These are phyloP conservation scores for Microcebus murinus DNA, from an alignment of 2,113 vertebrate species.

Conservation along the genomic window DNA sequence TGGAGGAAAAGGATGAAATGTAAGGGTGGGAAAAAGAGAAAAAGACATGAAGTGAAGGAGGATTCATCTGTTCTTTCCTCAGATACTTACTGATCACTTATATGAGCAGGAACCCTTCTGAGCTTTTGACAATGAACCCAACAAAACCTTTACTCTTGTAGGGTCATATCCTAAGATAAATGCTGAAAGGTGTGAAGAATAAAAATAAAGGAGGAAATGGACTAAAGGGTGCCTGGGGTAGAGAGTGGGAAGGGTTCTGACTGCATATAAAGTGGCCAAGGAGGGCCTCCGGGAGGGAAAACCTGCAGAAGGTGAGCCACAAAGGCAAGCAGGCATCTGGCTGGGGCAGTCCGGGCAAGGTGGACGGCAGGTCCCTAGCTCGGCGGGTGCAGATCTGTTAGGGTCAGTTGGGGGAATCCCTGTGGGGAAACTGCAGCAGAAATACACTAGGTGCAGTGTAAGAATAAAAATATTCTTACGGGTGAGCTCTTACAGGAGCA, in stretches of 20 bases:
- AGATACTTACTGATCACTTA: not conserved
- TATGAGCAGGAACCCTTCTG: not conserved
- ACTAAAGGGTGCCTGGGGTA: not conserved
- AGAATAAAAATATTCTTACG: too few relatives aligned
- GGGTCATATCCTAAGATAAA: not conserved
- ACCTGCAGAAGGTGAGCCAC: not conserved
- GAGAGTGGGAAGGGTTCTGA: not conserved
- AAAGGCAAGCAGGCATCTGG: not conserved
- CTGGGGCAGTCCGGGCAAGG: not conserved
- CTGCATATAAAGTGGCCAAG: not conserved
- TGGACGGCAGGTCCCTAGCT: not conserved
- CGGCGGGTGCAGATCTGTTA: not conserved
- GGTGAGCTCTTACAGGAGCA: not conserved
- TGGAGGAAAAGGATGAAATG: not conserved
- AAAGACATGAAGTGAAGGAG: not conserved
- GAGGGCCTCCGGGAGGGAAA: not conserved
- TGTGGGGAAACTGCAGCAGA: not conserved
- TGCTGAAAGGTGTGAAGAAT: not conserved
- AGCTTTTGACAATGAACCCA: not conserved
- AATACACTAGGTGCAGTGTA: not conserved
- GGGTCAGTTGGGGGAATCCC: too few relatives aligned
- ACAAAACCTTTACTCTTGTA: not conserved
- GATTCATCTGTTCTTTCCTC: not conserved
- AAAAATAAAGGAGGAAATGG: not conserved
- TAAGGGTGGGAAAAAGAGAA: not conserved